These are phyloP conservation scores for Aurelia aurita DNA, from an alignment of 30 jellyfish, hydroid and myxozoan species.

Conservation along the genomic window DNA sequence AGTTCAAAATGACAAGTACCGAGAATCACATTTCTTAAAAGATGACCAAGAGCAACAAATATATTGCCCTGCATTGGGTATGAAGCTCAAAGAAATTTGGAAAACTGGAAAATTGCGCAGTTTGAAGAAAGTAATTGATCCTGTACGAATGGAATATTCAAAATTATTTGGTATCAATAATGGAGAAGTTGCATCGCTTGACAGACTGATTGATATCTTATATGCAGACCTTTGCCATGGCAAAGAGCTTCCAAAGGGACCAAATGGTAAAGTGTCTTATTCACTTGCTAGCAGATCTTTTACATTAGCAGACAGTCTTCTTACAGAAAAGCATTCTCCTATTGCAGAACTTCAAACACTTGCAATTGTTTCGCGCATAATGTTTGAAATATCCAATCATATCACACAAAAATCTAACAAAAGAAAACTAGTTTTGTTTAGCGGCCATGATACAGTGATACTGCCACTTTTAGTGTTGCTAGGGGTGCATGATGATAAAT, in stretches of 20 bases:
- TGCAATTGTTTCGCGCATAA: slow-evolving; percentile 81
- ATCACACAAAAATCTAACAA: not conserved
- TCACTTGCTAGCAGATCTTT: slow-evolving; percentile 62
- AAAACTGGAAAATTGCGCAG: slow-evolving; percentile 8
- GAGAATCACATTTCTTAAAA: slow-evolving; percentile 79
- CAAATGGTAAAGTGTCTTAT: slow-evolving; percentile 61
- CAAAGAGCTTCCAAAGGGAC: slow-evolving; percentile 80
- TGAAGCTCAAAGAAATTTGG: slow-evolving; percentile 23
- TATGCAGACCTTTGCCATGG: slow-evolving; percentile 85
- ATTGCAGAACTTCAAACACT: slow-evolving; percentile 87
- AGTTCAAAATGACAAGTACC: slow-evolving; percentile 56
- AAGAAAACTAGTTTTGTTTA: slow-evolving; percentile 63
- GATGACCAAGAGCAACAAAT: slow-evolving; percentile 45
- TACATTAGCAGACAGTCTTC: slow-evolving; percentile 47
- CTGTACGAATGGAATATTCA: slow-evolving; percentile 45
- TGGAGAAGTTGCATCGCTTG: slow-evolving; percentile 68
- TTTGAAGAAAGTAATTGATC: slow-evolving; percentile 31
- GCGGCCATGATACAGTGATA: slow-evolving; percentile 94
- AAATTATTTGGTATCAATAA: slow-evolving; percentile 11
- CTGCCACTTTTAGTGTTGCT: slow-evolving; percentile 74
- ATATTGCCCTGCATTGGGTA: slow-evolving; percentile 63
- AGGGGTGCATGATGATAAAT: slow-evolving; percentile 76
- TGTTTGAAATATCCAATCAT: slow-evolving; percentile 30
- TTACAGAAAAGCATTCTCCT: slow-evolving; percentile 39
- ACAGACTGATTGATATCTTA: slow-evolving; percentile 68